Base-by-base conservation (phyloP, 2,797 vertebrate species). In the Sebastes hubbsi region DNA sequence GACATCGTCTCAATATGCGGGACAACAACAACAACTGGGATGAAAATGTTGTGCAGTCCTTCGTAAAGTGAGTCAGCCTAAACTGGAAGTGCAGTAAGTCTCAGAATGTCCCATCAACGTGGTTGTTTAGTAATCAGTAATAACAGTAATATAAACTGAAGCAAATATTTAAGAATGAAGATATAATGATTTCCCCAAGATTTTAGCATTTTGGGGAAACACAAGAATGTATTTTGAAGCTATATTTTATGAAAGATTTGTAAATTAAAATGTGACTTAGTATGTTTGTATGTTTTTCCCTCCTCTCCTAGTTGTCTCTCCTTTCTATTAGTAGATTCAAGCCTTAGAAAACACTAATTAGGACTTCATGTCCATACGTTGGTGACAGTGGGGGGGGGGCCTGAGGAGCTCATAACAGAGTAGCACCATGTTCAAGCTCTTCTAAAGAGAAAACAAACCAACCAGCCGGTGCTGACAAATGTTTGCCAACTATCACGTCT, bases 261-360 rank as follows among this genome's bases (percentile, higher is more conserved):
- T 46, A 46, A 18, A 16, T 38, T 38, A 38, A 38, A 38, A 38
- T 38, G 36, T 38, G 36, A 38, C 11, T 12, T 12, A 36, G 11
- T 36, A 12, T 42, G 38, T 42, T 42, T 42, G 38, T 7, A 42
- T 46, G 42, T 18, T 46, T 46, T 16, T 0, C 42, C 14, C 42
- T 46, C 14, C 42, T 46, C 42, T 46, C 42, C 42, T 46, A 3
- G 16, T 46, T 46, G 3, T 8, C 49, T 66, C 46, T 64, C 22
- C 14, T 20, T 1, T 78, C 63, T 36, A 59, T 65, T 59, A 58
- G 66, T 4, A 22, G 38, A 71, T 52, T 52, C 46, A 52, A 52
- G 46, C 46, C 18, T 52, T 20, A 52, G 18, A 52, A 81, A 77
- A 82, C 49, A 34, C 65, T 61, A 74, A 76, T 78, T 66, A 73